Percentiles rank a stretch among this genome's conserved stretches.
Conservation (phyloP, 2,797 vertebrate species). For the Apogon talboti region DNA sequence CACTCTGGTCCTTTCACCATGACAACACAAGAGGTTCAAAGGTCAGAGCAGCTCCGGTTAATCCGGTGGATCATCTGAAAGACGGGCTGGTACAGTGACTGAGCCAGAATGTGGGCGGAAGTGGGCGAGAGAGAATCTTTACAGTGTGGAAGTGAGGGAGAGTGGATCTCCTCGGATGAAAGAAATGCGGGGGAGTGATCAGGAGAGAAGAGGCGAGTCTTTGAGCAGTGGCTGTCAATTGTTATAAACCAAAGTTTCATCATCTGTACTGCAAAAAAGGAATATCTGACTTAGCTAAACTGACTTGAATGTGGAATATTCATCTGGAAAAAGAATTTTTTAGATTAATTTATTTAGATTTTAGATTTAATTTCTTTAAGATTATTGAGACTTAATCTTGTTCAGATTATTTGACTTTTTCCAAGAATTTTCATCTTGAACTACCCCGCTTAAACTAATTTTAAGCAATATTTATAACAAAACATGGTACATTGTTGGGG, state of each 20-base stretch:
- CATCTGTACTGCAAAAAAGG: too few relatives aligned
- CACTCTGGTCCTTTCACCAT: constrained; percentile 56
- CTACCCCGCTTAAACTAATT: too few relatives aligned
- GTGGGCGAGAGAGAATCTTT: constrained; percentile 53
- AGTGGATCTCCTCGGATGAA: constrained; percentile 37
- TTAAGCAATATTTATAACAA: too few relatives aligned
- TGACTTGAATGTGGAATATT: constrained; percentile 23
- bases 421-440: too few relatives aligned
- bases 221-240: constrained; percentile 26
- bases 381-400: too few relatives aligned
- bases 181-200: constrained; percentile 51
- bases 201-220: constrained; percentile 22
- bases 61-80: constrained; percentile 69
- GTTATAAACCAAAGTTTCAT: constrained; percentile 5
- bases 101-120: constrained; percentile 36
- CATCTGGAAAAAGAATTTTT: too few relatives aligned
- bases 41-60: constrained; percentile 61
- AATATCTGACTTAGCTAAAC: too few relatives aligned
- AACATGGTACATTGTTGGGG: too few relatives aligned
- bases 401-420: too few relatives aligned
- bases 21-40: constrained; percentile 70
- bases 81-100: constrained; percentile 45
- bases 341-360: too few relatives aligned
- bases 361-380: too few relatives aligned
- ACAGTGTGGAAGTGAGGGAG: constrained; percentile 25